phyloP scores from a whole-genome alignment of 2,113 vertebrate species.

The Acrocephalus kingi region DNA sequence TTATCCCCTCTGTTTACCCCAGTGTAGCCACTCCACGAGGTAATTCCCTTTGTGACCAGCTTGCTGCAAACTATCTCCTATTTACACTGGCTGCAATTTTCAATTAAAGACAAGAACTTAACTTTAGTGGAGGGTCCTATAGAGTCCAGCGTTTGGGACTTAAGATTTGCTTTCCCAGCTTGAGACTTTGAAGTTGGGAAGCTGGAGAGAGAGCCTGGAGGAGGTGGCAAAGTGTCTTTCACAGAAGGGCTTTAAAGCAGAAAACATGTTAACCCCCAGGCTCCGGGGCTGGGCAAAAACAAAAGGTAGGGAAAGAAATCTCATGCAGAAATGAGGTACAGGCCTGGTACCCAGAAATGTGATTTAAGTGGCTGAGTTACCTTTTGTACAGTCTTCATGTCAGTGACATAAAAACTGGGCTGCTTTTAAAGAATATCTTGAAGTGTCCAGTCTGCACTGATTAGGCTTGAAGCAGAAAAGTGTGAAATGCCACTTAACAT shows the following conservation, averaged over 20 bases:
- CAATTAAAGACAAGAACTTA: constrained; percentile 68
- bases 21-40: constrained; percentile 51
- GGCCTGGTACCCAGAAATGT: neutral
- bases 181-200: constrained; percentile 32
- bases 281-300: neutral
- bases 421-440: neutral
- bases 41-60: constrained; percentile 69
- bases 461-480: neutral
- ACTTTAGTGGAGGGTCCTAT: constrained; percentile 2
- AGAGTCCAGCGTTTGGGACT: constrained; percentile 29
- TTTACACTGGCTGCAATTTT: constrained; percentile 62
- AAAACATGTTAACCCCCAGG: constrained; percentile 24
- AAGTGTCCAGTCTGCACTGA: neutral
- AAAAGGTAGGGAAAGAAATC: constrained; percentile 2
- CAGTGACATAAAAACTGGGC: neutral
- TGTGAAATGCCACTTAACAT: constrained; percentile 24
- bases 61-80: constrained; percentile 49
- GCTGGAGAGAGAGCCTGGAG: neutral
- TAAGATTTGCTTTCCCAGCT: constrained; percentile 41
- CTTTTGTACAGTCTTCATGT: neutral
- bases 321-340: neutral
- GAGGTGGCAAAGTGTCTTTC: constrained; percentile 29
- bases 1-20: constrained; percentile 37
- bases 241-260: constrained; percentile 30
- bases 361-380: neutral